These are phyloP conservation scores for Spodoptera litura DNA, from an alignment of 1,140 invertebrate genomes.

Conservation along the genomic window DNA sequence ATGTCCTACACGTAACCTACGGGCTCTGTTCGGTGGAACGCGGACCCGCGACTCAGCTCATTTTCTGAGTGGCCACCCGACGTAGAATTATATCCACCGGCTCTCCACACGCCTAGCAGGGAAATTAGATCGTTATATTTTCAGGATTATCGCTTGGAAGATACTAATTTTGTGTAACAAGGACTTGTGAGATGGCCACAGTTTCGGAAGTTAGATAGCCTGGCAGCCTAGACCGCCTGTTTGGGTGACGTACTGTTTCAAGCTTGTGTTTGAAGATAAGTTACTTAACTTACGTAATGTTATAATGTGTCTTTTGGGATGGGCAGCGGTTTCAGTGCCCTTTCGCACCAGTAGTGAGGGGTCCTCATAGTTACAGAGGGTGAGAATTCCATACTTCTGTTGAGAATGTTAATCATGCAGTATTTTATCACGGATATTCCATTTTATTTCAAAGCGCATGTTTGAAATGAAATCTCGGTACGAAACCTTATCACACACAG, in stretches of 20 bases:
- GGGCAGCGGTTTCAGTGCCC: too few species aligned
- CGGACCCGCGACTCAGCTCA: slow-evolving; percentile 55
- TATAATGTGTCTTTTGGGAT: too few species aligned
- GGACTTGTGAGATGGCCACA: background rate
- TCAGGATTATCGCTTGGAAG: slow-evolving; percentile 48
- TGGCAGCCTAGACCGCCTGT: background rate
- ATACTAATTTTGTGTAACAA: slow-evolving; percentile 12
- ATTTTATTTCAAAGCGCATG: too few species aligned
- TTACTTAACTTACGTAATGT: too few species aligned
- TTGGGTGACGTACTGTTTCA: background rate
- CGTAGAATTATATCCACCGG: slow-evolving; percentile 58
- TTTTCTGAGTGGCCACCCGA: slow-evolving; percentile 59
- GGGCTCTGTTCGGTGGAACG: slow-evolving; percentile 27
- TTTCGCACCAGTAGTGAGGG: too few species aligned
- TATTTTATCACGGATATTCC: too few species aligned
- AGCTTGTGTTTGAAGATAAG: background rate
- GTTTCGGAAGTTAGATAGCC: slow-evolving; percentile 19
- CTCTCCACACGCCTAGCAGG: slow-evolving; percentile 47
- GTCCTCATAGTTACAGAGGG: too few species aligned
- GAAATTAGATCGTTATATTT: slow-evolving; percentile 58
- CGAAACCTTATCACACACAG: background rate
- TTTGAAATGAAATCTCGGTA: too few species aligned
- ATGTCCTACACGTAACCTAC: slow-evolving; percentile 24
- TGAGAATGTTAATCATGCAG: too few species aligned
- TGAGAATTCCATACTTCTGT: too few species aligned